Base-by-base conservation (phyloP, 2,888 invertebrate species). In the Drosophila tripunctata region DNA sequence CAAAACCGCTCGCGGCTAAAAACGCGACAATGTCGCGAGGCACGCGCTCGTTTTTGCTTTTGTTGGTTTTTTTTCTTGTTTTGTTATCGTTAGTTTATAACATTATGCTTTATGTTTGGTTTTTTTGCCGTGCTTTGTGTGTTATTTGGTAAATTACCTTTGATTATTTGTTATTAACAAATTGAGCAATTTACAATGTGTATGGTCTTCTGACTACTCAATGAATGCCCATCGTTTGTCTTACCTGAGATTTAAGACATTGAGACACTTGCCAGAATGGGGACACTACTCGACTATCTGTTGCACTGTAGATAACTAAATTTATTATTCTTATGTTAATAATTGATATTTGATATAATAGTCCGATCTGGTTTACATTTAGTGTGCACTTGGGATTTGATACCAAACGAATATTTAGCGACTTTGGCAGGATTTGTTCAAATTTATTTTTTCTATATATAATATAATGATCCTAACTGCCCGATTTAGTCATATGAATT, bases 151-250 rank as follows among this genome's bases (percentile, higher is more conserved):
- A 72, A 76, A 76, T 71, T 72, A 56, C 41, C 67, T 45, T 60
- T 50, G 56, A 67, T 67, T 74, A 74, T 67, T 67, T 50, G 52
- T 67, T 58, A 63, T 76, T 67, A 71, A 60, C 77, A 71, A 76
- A 76, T 63, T 76, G 54, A 60, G 72, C 67, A 71, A 76, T 76
- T 63, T 54, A 14, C 56, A 60, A 44, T 30, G 51, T 22, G n/a
- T 24, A 41, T 24, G 14, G 24, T 6, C 24, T 14, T 8, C 24
- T 12, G n/a, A 1, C 17, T 44, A n/a, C 8, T 48, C 24, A 35
- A 36, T 48, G 38, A 38, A 38, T 50, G 50, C 4, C 22, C n/a
- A 24, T 8, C 15, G 5, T n/a, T 36, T 27, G 36, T 8, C 48
- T 19, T 27, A 17, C 22, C 21, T 19, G 15, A 48, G 7, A 19